Evolutionary conservation across 2,113 vertebrate species (phyloP).

Genomic region (Neogobius melanostomus): DNA sequence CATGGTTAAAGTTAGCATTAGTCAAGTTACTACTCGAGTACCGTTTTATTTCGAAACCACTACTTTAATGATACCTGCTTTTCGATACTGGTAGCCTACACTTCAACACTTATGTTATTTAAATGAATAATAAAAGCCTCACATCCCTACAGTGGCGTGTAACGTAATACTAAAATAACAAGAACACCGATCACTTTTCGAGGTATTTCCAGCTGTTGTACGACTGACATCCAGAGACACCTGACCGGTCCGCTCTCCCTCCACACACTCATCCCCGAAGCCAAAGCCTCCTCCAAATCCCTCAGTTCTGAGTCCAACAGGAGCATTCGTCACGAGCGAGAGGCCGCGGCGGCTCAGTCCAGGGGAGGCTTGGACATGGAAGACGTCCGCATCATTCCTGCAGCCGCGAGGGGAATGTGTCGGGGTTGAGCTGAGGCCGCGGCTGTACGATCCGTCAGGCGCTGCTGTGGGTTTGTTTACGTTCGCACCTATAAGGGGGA

Average conservation of each 20-base stretch:
- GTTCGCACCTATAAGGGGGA: neutral
- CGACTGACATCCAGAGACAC: neutral
- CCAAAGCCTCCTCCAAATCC: slow-evolving; percentile 22
- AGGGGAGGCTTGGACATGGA: slow-evolving; percentile 15
- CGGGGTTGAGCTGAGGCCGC: neutral
- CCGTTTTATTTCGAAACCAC: too few species aligned
- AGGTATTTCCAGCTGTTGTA: too few species aligned
- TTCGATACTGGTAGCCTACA: too few species aligned
- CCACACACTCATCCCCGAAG: slow-evolving; percentile 17
- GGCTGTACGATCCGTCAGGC: neutral
- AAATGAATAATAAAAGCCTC: too few species aligned
- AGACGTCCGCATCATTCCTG: slow-evolving; percentile 31
- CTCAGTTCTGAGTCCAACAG: slow-evolving; percentile 14
- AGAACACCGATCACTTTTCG: too few species aligned
- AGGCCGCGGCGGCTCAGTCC: too few species aligned
- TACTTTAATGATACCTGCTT: too few species aligned
- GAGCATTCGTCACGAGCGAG: slow-evolving; percentile 13
- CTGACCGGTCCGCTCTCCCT: slow-evolving; percentile 1
- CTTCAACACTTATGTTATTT: too few species aligned
- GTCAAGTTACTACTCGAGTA: too few species aligned
- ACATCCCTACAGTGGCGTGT: too few species aligned
- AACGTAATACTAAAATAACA: too few species aligned
- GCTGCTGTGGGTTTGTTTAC: neutral
- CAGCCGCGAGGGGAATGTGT: slow-evolving; percentile 13
- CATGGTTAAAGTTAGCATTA: too few species aligned